Conservation (phyloP, 2,113 vertebrate genomes). For the Lates calcarifer region DNA sequence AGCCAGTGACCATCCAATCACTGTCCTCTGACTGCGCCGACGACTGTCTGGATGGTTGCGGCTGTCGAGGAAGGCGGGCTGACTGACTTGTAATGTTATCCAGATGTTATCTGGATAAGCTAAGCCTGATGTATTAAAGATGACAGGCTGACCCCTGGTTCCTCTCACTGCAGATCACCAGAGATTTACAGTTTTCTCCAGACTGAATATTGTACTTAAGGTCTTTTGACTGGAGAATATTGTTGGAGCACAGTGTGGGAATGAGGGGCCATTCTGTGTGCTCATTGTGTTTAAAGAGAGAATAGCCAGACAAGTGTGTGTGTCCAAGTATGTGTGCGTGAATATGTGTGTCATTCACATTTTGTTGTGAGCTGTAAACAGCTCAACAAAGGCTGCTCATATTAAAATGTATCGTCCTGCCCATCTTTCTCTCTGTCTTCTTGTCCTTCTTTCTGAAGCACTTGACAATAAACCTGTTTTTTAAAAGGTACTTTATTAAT, state of each 20-base stretch:
- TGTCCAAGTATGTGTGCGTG: constrained; percentile 4
- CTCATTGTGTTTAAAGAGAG: neutral
- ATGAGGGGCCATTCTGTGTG: neutral
- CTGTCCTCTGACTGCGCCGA: constrained; percentile 7
- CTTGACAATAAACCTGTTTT: constrained; percentile 48
- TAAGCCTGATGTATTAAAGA: constrained; percentile 68
- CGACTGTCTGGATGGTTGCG: constrained; percentile 34
- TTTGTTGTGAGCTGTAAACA: constrained; percentile 43
- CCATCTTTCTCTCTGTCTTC: constrained; percentile 22
- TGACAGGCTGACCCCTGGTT: constrained; percentile 67
- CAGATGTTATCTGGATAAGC: constrained; percentile 67
- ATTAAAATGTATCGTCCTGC: constrained; percentile 30
- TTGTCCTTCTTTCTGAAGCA: constrained; percentile 14
- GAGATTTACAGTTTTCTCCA: constrained; percentile 67
- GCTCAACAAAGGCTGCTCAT: constrained; percentile 29
- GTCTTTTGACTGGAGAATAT: constrained; percentile 40
- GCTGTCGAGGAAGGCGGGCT: constrained; percentile 24
- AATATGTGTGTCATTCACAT: constrained; percentile 16
- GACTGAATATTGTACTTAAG: constrained; percentile 39
- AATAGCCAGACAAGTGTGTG: constrained; percentile 15
- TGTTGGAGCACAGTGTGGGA: constrained; percentile 52
- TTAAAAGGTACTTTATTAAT: constrained; percentile 55
- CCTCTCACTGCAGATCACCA: constrained; percentile 56
- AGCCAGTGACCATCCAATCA: constrained; percentile 25
- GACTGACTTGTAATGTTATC: constrained; percentile 60